Base-by-base conservation (phyloP, 2,113 vertebrate genomes). In the Enhydra lutris region DNA sequence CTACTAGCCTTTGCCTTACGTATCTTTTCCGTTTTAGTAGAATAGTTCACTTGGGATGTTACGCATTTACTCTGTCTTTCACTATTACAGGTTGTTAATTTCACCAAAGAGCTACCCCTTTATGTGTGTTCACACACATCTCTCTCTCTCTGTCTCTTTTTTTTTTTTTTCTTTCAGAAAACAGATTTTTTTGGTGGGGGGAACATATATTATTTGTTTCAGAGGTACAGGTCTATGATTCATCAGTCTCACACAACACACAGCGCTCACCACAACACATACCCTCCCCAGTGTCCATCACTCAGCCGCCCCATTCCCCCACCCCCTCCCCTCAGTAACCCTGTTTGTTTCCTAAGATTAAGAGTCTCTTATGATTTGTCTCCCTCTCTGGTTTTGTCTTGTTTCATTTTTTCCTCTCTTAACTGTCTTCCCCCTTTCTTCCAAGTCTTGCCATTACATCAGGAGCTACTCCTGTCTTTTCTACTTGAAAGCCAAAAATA, bases 21-120 rank as follows among this genome's bases (percentile, higher is more conserved):
- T 74, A 76, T 74, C 83, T 85, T 24, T 93, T 97, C 83, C 11
- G 3, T 96, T 79, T 96, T 79, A 91, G 47, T 86, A 39, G 42
- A 73, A 39, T 81, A 52, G 10, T 96, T 96, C 26, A 52, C 82
- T 69, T 87, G 79, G 61, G 6, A 20, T 87, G 89, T 65, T 88
- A 82, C 67, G 50, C n/a, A 9, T 92, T 94, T 93, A 74, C 45
- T 74, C n/a, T 92, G 10, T 69, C 74, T 89, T 94, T 94, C 26
- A 81, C 57, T 91, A 45, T 23, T 31, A 55, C 36, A 1, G 17
- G 39, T 76, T n/a, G 20, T 26, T 76, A 73, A 67, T 90, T 96
- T 81, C 39, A 59, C 31, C 12, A n/a, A 59, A 80, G 45, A 69
- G 55, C 4, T 78, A 83, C 61, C 87, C 52, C 26, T 95, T 91